Evolutionary conservation across 2,113 vertebrate genomes (phyloP).

Genomic region (Carollia perspicillata): DNA sequence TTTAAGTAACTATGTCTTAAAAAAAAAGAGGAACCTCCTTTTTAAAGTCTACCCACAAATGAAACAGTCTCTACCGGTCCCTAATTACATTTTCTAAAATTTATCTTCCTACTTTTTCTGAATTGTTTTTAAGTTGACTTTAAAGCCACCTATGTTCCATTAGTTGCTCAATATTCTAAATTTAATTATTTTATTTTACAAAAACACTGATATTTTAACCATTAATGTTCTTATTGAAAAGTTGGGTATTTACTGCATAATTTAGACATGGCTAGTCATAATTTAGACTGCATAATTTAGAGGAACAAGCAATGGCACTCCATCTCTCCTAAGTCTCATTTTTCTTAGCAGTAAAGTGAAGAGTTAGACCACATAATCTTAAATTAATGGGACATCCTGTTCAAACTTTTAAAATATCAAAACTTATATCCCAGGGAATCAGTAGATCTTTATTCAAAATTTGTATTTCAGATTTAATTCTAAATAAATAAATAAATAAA

Average conservation of each 20-base stretch:
- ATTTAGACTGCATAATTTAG: not conserved
- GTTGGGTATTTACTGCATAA: not conserved
- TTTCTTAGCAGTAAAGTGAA: not conserved
- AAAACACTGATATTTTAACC: not conserved
- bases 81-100: not conserved
- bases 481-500: not conserved
- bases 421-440: not conserved
- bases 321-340: not conserved
- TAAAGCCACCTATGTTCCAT: not conserved
- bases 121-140: not conserved
- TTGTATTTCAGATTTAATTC: not conserved
- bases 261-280: not conserved
- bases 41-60: not conserved
- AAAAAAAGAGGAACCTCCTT: not conserved
- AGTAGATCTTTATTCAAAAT: not conserved
- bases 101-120: not conserved
- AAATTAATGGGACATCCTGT: not conserved
- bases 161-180: not conserved
- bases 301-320: slow-evolving; percentile 6
- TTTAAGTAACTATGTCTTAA: not conserved
- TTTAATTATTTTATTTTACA: not conserved
- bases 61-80: not conserved
- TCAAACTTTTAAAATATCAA: slow-evolving; percentile 10
- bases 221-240: not conserved
- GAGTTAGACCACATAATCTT: not conserved